Conservation (phyloP, 2,888 invertebrate genomes). For the Drosophila mulleri region DNA sequence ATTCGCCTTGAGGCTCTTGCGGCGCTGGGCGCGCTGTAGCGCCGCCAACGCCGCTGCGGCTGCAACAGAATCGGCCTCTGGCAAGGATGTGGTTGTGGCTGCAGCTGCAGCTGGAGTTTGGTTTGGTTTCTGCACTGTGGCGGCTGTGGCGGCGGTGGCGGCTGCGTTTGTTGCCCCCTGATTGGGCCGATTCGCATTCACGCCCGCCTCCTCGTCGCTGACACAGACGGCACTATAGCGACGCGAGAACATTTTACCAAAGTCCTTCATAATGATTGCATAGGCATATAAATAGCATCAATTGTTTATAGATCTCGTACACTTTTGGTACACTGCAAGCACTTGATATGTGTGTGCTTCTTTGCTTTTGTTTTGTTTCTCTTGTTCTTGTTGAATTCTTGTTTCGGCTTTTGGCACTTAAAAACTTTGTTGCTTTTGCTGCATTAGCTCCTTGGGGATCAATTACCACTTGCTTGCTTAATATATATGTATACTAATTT, state of each 20-base stretch:
- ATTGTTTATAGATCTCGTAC: slow-evolving; percentile 3
- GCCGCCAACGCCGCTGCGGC: slow-evolving; percentile 45
- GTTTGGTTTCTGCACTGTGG: slow-evolving; percentile 12
- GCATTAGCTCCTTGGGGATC: slow-evolving; percentile 48
- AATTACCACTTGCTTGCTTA: slow-evolving; percentile 29
- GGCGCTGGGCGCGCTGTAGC: slow-evolving; percentile 58
- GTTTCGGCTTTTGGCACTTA: slow-evolving; percentile 24
- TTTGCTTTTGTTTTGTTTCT: no score
- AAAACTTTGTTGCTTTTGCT: slow-evolving; percentile 50
- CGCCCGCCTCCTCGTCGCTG: slow-evolving; percentile 73
- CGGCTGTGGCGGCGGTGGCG: slow-evolving; percentile 1
- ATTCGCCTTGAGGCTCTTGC: slow-evolving; percentile 84
- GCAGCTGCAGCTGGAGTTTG: neutral
- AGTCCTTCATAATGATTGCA: slow-evolving; percentile 87
- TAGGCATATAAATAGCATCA: slow-evolving; percentile 1
- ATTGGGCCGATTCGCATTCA: slow-evolving; percentile 33
- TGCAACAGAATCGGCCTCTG: slow-evolving; percentile 41
- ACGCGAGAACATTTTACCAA: slow-evolving; percentile 87
- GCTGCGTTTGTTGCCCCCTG: slow-evolving; percentile 20
- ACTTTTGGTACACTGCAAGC: neutral
- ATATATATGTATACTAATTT: slow-evolving; percentile 12
- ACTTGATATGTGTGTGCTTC: neutral
- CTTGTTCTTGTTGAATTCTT: no score
- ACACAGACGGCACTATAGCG: slow-evolving; percentile 87
- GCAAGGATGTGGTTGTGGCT: slow-evolving; percentile 29